Evolutionary conservation across 2,888 invertebrate genomes (phyloP).

Genomic region (Chelonus formosanus): DNA sequence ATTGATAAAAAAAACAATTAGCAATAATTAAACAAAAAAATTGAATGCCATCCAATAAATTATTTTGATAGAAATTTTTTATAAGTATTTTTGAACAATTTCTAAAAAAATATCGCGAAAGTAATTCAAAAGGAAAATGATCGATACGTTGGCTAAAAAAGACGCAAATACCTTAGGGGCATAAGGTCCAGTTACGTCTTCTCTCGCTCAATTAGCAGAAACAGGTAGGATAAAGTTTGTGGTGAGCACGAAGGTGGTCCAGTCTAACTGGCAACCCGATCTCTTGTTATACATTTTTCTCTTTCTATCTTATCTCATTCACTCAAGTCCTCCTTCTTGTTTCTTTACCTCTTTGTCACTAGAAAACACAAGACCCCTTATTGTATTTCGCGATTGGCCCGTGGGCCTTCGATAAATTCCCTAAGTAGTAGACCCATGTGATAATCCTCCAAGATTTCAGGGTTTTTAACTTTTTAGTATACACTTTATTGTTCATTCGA

Average conservation of each 20-base stretch:
- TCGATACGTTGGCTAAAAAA: constrained; percentile 51
- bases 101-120: neutral
- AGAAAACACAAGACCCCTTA: constrained; percentile 47
- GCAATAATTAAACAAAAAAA: too few relatives aligned
- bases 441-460: constrained; percentile 49
- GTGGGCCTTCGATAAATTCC: constrained; percentile 47
- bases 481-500: neutral
- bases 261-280: constrained; percentile 56
- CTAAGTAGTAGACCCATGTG: constrained; percentile 54
- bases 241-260: constrained; percentile 61
- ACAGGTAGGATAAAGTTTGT: constrained; percentile 64
- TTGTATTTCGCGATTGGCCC: constrained; percentile 59
- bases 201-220: constrained; percentile 65
- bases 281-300: constrained; percentile 54
- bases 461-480: constrained; percentile 24
- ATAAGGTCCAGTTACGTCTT: constrained; percentile 65
- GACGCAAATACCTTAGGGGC: constrained; percentile 61
- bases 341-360: constrained; percentile 24
- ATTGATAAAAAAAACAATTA: too few relatives aligned
- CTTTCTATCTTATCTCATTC: constrained; percentile 19
- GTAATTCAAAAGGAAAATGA: constrained; percentile 5
- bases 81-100: too few relatives aligned
- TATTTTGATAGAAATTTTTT: too few relatives aligned
- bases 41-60: too few relatives aligned
- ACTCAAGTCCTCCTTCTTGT: constrained; percentile 9